Percentiles rank a stretch among this genome's conserved stretches.
Conservation (phyloP, 2,113 vertebrate genomes). For the Addax nasomaculatus region DNA sequence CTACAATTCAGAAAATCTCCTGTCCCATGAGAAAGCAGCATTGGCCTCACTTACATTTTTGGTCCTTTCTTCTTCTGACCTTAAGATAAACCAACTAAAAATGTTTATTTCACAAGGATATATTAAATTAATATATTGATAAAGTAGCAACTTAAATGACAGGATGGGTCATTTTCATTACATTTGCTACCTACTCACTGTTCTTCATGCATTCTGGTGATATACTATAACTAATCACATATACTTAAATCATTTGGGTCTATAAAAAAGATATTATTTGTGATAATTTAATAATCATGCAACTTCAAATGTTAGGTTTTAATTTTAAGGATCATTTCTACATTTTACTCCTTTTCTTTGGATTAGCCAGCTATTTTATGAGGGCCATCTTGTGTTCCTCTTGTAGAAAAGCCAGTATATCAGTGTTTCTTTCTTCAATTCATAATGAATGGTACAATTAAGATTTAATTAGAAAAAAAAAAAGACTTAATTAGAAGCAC, state of each 20-base stretch:
- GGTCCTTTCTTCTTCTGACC: not conserved
- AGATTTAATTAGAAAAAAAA: conserved; percentile 76
- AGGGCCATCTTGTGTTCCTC: conserved; percentile 51
- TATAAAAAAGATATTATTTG: conserved; percentile 22
- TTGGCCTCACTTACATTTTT: not conserved
- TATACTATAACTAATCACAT: conserved; percentile 32
- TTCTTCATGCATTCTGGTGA: not conserved
- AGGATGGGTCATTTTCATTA: not conserved
- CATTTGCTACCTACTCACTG: not conserved
- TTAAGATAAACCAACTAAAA: not conserved
- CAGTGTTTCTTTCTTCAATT: conserved; percentile 77
- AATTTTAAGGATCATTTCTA: conserved; percentile 37
- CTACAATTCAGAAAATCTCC: not conserved
- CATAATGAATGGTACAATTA: conserved; percentile 74
- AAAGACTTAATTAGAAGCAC: conserved; percentile 78
- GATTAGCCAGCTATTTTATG: conserved; percentile 33
- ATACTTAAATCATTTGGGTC: conserved; percentile 33
- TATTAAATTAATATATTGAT: not conserved
- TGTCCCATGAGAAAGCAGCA: not conserved
- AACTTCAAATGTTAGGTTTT: conserved; percentile 42
- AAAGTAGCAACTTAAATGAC: conserved; percentile 21
- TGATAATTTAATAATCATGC: conserved; percentile 42
- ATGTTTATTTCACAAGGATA: conserved; percentile 4
- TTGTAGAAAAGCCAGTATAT: conserved; percentile 61
- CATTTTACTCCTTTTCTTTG: conserved; percentile 42